Base-by-base conservation (phyloP, 2,797 vertebrate genomes). In the Poecilia gillii region DNA sequence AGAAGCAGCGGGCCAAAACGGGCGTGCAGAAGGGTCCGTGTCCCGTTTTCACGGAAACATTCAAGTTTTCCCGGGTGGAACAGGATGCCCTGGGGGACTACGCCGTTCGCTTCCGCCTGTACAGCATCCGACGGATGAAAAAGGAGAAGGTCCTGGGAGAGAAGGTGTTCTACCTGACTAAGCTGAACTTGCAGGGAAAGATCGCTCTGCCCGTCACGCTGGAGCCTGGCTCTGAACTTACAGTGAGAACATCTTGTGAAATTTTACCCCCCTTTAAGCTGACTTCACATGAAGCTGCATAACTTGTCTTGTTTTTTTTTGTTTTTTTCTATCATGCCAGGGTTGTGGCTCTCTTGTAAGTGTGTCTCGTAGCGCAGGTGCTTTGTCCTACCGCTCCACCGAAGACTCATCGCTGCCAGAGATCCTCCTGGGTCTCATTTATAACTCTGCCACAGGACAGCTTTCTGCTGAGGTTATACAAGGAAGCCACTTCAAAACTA, bases 161-260 rank as follows among this genome's bases (percentile, higher is more conserved):
- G 95, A 99, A 99, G 95, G 96, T 99, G 85, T 99, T 99, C 95
- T 97, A 98, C 94, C 96, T 99, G 93, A 99, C 98, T 51, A 99
- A 99, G 91, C 95, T 99, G 92, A 99, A 99, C 95, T 96, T 99
- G 93, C 97, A 99, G 96, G 98, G 98, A 84, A 99, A 99, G 95
- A 97, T 98, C 81, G 97, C 97, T 57, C 93, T 99, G 68, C 98
- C 98, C 45, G 98, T 99, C 90, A 97, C 97, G 62, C 89, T 99
- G 95, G 98, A 99, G 89, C 97, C 97, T 39, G 97, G 98, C 88
- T 97, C 98, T 81, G 97, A 95, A 90, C 95, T 97, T 75, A 96
- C 97, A 80, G 98, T 99, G 93, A 98, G 97, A 79, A 70, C 66
- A 53, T 72, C 76, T 81, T 75, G 72, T 73, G 73, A 72, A 53